Evolutionary conservation across 2,113 vertebrate genomes (phyloP).

Genomic region (Zootoca vivipara): DNA sequence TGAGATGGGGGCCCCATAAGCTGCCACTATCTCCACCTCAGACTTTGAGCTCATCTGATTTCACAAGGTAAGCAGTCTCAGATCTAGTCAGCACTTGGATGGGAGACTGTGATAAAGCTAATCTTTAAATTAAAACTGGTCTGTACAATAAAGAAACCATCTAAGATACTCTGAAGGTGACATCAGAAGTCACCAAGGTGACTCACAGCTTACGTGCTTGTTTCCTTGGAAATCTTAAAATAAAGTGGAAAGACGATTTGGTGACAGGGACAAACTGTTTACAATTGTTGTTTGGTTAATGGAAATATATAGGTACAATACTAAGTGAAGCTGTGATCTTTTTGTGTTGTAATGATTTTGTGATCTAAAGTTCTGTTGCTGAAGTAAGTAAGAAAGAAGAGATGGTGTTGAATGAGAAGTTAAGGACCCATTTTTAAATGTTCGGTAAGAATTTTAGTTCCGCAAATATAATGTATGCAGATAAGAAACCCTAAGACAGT

Average conservation of each 20-base stretch:
- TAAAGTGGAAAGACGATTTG: not conserved
- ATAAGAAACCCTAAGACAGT: not conserved
- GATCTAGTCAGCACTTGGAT: constrained; percentile 23
- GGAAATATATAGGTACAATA: not conserved
- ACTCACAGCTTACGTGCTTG: not conserved
- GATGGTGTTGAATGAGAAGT: not conserved
- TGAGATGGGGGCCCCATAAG: constrained; percentile 12
- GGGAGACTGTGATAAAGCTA: constrained; percentile 41
- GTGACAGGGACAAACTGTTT: not conserved
- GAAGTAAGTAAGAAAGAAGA: not conserved
- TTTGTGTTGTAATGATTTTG: not conserved
- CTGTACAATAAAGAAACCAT: constrained; percentile 25
- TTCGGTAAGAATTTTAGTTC: not conserved
- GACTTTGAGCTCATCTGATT: constrained; percentile 15
- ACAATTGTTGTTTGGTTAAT: constrained; percentile 4
- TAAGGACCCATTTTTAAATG: not conserved
- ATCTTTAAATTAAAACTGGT: constrained; percentile 38
- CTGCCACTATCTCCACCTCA: not conserved
- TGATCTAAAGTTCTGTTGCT: not conserved
- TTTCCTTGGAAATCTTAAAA: constrained; percentile 19
- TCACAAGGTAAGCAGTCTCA: constrained; percentile 29
- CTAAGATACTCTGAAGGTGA: constrained; percentile 19
- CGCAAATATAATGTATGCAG: not conserved
- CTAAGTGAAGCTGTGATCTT: not conserved
- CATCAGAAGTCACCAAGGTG: not conserved